A percentile compares a stretch with the other conserved stretches of the same genome.
phyloP scores from a whole-genome alignment of 2,888 invertebrate genomes.

The Metellina segmentata region DNA sequence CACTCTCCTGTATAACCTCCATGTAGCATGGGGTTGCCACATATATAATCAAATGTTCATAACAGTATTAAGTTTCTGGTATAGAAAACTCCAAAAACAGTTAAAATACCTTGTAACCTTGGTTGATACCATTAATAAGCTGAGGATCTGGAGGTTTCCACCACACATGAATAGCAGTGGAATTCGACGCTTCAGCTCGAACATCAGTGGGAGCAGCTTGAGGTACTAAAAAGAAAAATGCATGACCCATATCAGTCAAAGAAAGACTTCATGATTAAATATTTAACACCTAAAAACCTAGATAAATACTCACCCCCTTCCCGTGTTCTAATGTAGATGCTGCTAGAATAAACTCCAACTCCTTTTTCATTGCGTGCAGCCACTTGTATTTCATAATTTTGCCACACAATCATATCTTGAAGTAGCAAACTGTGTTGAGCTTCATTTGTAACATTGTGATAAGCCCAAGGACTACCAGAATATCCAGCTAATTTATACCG shows the following conservation, averaged over 20 bases:
- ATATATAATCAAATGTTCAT: too few relatives aligned
- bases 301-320: constrained; percentile 86
- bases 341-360: constrained; percentile 94
- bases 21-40: too few relatives aligned
- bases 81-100: not conserved
- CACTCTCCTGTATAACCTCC: too few relatives aligned
- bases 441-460: constrained; percentile 95
- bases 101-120: constrained; percentile 89
- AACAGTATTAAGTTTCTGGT: too few relatives aligned
- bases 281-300: not conserved
- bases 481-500: constrained; percentile 95
- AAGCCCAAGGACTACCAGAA: constrained; percentile 92
- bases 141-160: constrained; percentile 99
- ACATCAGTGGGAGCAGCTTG: constrained; percentile 94
- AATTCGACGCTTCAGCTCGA: constrained; percentile 89
- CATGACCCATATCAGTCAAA: not conserved
- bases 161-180: constrained; percentile 87
- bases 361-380: constrained; percentile 99
- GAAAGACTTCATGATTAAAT: not conserved
- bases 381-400: constrained; percentile 97
- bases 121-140: constrained; percentile 98
- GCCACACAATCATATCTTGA: constrained; percentile 97
- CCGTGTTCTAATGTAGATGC: constrained; percentile 95
- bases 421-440: constrained; percentile 94
- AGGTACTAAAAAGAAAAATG: constrained; percentile 83